Conservation (phyloP, 2,797 vertebrate genomes). For the Manis pentadactyla region DNA sequence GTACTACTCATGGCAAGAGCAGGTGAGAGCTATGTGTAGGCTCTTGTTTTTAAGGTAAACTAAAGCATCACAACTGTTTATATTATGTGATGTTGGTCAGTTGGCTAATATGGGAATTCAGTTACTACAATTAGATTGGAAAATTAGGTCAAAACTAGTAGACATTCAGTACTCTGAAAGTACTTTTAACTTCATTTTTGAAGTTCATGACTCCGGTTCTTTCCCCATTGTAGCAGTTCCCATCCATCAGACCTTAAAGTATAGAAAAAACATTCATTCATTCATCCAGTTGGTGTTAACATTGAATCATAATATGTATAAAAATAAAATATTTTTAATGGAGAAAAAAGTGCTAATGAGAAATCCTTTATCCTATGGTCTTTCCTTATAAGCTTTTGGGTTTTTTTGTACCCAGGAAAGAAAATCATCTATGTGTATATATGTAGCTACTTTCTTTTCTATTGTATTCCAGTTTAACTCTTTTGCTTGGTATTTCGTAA, state of each 20-base stretch:
- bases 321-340: slow-evolving; percentile 11
- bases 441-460: not conserved
- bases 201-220: slow-evolving; percentile 13
- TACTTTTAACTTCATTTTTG: slow-evolving; percentile 37
- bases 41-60: slow-evolving; percentile 19
- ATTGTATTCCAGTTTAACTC: not conserved
- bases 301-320: not conserved
- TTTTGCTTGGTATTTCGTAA: not conserved
- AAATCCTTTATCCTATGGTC: not conserved
- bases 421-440: not conserved
- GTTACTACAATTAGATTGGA: not conserved
- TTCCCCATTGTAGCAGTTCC: not conserved
- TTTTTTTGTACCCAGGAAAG: slow-evolving; percentile 1
- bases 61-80: slow-evolving; percentile 5
- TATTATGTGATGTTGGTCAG: not conserved
- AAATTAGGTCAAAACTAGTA: slow-evolving; percentile 33
- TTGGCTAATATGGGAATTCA: not conserved
- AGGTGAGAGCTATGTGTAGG: not conserved
- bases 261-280: not conserved
- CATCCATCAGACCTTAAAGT: not conserved
- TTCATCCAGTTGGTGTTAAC: slow-evolving; percentile 6
- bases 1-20: slow-evolving; percentile 26
- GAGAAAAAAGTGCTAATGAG: not conserved
- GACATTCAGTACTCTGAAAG: not conserved
- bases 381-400: not conserved